Conservation (phyloP, 1,140 invertebrate species). For the Elysia chlorotica region DNA sequence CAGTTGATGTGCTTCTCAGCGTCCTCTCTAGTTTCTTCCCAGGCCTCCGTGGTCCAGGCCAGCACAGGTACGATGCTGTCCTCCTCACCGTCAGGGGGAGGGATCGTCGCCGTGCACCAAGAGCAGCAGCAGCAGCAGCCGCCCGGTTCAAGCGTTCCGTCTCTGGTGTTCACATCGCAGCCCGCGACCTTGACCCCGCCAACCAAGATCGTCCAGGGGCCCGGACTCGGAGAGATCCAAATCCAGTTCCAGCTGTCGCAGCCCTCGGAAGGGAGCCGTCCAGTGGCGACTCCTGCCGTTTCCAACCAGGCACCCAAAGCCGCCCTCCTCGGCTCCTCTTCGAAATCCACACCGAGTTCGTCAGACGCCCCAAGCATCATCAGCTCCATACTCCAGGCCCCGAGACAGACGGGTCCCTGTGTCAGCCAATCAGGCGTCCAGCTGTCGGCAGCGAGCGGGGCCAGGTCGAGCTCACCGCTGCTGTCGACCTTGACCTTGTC, state of each 20-base stretch:
- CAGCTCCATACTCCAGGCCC: slow-evolving; percentile 19
- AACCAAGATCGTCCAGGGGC: slow-evolving; percentile 17
- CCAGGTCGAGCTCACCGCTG: slow-evolving; percentile 7
- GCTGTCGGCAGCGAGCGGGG: slow-evolving; percentile 16
- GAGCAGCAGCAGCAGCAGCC: no score
- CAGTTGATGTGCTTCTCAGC: slow-evolving; percentile 5
- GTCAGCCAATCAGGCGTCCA: slow-evolving; percentile 29
- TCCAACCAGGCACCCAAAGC: background rate
- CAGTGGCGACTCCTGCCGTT: background rate
- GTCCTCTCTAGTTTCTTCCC: background rate
- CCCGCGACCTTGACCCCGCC: background rate
- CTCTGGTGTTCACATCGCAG: background rate
- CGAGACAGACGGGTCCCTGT: slow-evolving; percentile 14
- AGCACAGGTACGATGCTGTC: no score
- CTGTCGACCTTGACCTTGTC: no score
- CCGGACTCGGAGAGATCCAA: slow-evolving; percentile 24
- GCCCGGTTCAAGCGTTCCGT: background rate
- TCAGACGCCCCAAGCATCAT: background rate
- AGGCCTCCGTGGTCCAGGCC: no score
- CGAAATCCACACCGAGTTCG: no score
- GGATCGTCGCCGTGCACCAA: no score
- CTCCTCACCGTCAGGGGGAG: no score
- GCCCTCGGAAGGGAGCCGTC: background rate
- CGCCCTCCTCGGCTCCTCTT: background rate
- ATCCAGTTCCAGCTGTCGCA: slow-evolving; percentile 28